Evolutionary conservation across 2,113 vertebrate species (phyloP).

Genomic region (Talpa occidentalis): DNA sequence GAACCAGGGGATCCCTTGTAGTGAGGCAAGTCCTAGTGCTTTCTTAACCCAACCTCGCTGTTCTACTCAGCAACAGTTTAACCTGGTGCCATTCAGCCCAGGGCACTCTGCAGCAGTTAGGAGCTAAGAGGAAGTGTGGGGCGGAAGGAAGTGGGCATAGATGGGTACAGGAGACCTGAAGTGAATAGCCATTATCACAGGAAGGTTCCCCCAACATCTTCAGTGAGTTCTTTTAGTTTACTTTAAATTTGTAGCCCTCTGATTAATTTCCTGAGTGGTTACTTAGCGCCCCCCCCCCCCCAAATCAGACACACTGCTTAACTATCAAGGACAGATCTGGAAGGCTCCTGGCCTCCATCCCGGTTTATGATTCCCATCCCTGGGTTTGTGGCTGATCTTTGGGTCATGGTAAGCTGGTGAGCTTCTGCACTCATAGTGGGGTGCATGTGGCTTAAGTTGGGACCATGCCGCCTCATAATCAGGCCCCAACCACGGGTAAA

Average conservation of each 20-base stretch:
- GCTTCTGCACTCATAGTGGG: not conserved
- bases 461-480: not conserved
- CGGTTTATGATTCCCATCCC: not conserved
- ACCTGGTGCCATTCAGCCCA: rapidly evolving
- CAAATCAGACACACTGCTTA: not conserved
- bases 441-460: rapidly evolving
- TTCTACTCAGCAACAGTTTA: not conserved
- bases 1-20: not conserved
- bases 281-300: rapidly evolving
- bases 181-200: not conserved
- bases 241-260: not conserved
- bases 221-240: not conserved
- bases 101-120: not conserved
- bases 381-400: not conserved
- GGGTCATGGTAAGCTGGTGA: not conserved
- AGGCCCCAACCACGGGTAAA: not conserved
- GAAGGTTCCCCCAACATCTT: not conserved
- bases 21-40: not conserved
- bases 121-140: conserved; percentile 56
- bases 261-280: not conserved
- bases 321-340: not conserved
- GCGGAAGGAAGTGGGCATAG: conserved; percentile 59
- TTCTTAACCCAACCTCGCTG: not conserved
- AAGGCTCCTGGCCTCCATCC: rapidly evolving
- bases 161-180: not conserved